A percentile compares a stretch with the other conserved stretches of the same genome.
Evolutionary conservation across 2,888 invertebrate genomes (phyloP).

Genomic region (Fragum whitleyi): DNA sequence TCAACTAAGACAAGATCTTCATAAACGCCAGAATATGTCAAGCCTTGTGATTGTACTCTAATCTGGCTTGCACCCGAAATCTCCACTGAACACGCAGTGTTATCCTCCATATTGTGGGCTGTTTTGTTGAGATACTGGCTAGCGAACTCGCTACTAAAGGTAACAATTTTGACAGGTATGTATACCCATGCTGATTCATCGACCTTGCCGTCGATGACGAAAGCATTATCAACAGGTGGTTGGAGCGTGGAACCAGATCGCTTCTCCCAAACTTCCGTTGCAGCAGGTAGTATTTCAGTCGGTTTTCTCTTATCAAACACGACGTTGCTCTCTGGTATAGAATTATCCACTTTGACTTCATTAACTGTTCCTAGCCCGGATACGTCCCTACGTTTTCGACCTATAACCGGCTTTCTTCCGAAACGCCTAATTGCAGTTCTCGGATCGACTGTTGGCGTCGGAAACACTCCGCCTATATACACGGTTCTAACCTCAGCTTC

Average conservation of each 20-base stretch:
- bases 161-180: conserved; percentile 1
- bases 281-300: neutral
- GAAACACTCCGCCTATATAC: neutral
- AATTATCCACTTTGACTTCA: neutral
- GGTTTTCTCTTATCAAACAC: neutral
- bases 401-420: neutral
- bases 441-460: neutral
- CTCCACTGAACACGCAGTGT: neutral
- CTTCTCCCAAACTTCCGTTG: neutral
- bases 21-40: neutral
- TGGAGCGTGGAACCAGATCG: neutral
- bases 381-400: neutral
- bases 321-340: neutral
- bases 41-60: neutral
- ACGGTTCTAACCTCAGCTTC: neutral
- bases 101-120: neutral
- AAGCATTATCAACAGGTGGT: neutral
- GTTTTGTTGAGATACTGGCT: neutral
- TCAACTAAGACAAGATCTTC: neutral
- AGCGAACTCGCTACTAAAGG: neutral
- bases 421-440: neutral
- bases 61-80: neutral
- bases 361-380: neutral
- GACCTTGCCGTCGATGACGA: neutral
- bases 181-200: conserved; percentile 2